Evolutionary conservation across 1,140 invertebrate species (phyloP), one percentile per base, ranked within the genome.

Genomic region (Cepaea nemoralis): DNA sequence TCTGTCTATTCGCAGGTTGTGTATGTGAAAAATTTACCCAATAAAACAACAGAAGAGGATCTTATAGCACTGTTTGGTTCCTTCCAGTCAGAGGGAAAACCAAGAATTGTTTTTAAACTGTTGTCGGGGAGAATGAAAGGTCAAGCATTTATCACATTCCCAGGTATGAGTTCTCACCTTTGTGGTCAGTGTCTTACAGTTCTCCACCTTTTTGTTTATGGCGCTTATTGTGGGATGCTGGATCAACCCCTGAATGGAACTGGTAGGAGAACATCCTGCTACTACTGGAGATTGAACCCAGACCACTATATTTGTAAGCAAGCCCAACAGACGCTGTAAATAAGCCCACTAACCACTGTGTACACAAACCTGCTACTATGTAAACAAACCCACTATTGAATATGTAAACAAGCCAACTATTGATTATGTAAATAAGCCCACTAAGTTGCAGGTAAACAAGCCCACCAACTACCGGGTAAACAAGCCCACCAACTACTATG

Each of bases 101-200:
- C 80, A 16, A 85, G 78, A 42, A 88, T 92, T 45, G 77, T 84
- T 1, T 92, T 92, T 83, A 88, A 88, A 86, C 78, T 93, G 12
- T 90, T 93, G 89, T 87, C 83, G 37, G 93, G 93, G 8, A 92
- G 89, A 90, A 93, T 93, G 93, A 92, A 89, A 87, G 93, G 93
- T 82, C 93, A 94, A 87, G 93, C 93, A 50, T 94, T 94, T 90
- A 84, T 93, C 31, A 91, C 91, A 71, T 93, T 93, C 88, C 70
- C 85, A 77, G 86, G 93, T 93, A 91, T 89, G 88, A 80, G 37
- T 35, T 8, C 69, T 45, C 8, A 35, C 14, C 40, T 10, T 71
- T n/a, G n/a, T n/a, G n/a, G n/a, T n/a, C n/a, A n/a, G n/a, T n/a
- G 31, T 19, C 33, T 69, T 31, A 14, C 33, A 14, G 12, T 33